Conservation (phyloP, 1,140 invertebrate genomes). For the Drosophila takahashii region DNA sequence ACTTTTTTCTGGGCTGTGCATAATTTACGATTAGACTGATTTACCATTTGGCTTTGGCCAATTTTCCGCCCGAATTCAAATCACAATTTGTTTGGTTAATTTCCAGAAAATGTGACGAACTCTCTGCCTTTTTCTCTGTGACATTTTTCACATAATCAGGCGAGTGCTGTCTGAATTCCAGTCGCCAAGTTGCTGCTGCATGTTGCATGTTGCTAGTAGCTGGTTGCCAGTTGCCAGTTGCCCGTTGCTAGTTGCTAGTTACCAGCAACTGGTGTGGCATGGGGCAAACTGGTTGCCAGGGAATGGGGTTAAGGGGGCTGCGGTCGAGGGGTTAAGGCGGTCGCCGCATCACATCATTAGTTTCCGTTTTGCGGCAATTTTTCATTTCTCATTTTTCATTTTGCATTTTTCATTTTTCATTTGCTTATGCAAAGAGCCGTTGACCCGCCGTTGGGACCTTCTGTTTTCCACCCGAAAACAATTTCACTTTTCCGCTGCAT, state of each 20-base stretch:
- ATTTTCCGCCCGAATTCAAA: slow-evolving; percentile 70
- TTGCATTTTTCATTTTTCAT: no score
- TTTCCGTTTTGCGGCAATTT: slow-evolving; percentile 84
- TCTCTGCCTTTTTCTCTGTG: slow-evolving; percentile 53
- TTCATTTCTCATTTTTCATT: slow-evolving; percentile 51
- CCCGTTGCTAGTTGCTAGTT: slow-evolving; percentile 15
- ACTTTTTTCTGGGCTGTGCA: background rate
- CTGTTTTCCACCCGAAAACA: slow-evolving; percentile 19
- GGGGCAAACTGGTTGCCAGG: slow-evolving; percentile 53
- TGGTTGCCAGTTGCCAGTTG: slow-evolving; percentile 15
- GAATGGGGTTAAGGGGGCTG: slow-evolving; percentile 28
- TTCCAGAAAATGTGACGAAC: background rate
- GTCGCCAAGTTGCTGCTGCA: slow-evolving; percentile 19
- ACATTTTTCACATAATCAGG: slow-evolving; percentile 82
- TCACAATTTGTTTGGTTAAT: slow-evolving; percentile 52
- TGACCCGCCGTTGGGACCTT: slow-evolving; percentile 49
- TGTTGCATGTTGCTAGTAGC: slow-evolving; percentile 15
- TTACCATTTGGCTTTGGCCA: slow-evolving; percentile 63
- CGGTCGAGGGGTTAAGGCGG: slow-evolving; percentile 14
- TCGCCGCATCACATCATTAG: slow-evolving; percentile 81
- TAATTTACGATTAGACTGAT: slow-evolving; percentile 24
- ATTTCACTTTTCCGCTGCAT: slow-evolving; percentile 67
- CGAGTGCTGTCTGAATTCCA: slow-evolving; percentile 75
- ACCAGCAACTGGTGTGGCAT: slow-evolving; percentile 50
- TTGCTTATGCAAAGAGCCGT: slow-evolving; percentile 70